A percentile compares a stretch with the other conserved stretches of the same genome.
Evolutionary conservation across 2,113 vertebrate genomes (phyloP).

Genomic region (Prunella himalayana): DNA sequence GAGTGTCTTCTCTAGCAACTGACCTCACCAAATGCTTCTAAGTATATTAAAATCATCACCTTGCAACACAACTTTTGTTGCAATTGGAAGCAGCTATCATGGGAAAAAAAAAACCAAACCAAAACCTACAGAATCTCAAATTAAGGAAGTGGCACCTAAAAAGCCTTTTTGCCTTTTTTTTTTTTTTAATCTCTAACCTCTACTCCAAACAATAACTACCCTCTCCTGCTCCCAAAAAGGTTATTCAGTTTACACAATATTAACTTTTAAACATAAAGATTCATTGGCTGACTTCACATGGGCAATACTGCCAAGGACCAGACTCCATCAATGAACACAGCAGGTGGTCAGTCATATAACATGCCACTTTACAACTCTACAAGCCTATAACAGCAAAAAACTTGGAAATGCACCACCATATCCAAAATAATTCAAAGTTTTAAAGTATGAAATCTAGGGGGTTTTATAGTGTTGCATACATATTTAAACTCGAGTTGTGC

Average conservation of each 20-base stretch:
- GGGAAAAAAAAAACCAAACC: background rate
- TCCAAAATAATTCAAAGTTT: background rate
- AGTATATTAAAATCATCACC: background rate
- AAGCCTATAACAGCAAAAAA: constrained; percentile 27
- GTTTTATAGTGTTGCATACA: background rate
- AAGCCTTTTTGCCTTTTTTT: background rate
- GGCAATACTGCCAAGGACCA: constrained; percentile 10
- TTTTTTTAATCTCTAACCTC: background rate
- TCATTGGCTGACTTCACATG: background rate
- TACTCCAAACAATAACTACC: background rate
- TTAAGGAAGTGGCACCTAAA: constrained; percentile 10
- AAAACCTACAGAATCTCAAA: background rate
- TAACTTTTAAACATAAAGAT: background rate
- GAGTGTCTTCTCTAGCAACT: background rate
- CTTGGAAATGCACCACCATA: constrained; percentile 54
- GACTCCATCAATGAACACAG: background rate
- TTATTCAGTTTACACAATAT: background rate
- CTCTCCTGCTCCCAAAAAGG: background rate
- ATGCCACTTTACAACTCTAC: constrained; percentile 32
- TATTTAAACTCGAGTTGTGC: background rate
- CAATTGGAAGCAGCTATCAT: background rate
- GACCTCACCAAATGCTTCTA: background rate
- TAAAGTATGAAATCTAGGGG: background rate
- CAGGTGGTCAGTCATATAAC: background rate
- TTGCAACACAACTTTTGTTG: background rate